Evolutionary conservation across 2,113 vertebrate genomes (phyloP), one percentile per base, ranked within the genome.

Genomic region (Benitochromis conjunctus): DNA sequence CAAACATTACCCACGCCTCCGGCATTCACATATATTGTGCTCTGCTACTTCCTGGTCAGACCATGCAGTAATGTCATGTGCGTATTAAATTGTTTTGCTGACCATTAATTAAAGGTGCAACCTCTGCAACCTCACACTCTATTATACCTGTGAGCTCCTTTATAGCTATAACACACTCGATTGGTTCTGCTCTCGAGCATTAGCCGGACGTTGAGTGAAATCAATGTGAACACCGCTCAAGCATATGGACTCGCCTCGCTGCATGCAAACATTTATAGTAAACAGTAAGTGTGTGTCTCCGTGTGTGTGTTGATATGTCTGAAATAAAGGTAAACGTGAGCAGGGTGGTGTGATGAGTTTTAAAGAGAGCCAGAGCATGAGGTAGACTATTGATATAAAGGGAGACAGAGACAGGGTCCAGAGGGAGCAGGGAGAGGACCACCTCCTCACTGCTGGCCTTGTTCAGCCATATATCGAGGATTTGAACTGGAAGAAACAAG

Each of bases 401-500:
- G 81, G n/a, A 77, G 11, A 34, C 4, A 86, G 41, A 29, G 56
- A 80, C 7, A 54, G 38, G 9, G 85, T 84, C 88, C 83, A 54
- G 31, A 56, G 88, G 82, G 92, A 89, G 51, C 57, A 41, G 36
- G 10, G 77, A 34, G 84, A 80, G 84, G 26, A 88, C 48, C 84
- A 86, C 64, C 84, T 83, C 74, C 31, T 85, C 80, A 77, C 53
- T 3, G 71, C 7, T 79, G 82, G 83, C 60, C 79, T 43, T 11
- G 56, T 83, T 81, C 60, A 58, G 83, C 81, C 64, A 79, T 71
- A 88, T 85, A 79, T 46, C 7, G 83, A 86, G 85, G 79, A 90
- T 79, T 64, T 81, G 79, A 87, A 56, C 84, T 69, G 64, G 41
- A 91, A 85, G 66, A 84, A 91, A 86, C 78, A 84, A 89, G 85